These are phyloP conservation scores for Agrotis exclamationis DNA, from an alignment of 2,888 invertebrate genomes.

Conservation along the genomic window DNA sequence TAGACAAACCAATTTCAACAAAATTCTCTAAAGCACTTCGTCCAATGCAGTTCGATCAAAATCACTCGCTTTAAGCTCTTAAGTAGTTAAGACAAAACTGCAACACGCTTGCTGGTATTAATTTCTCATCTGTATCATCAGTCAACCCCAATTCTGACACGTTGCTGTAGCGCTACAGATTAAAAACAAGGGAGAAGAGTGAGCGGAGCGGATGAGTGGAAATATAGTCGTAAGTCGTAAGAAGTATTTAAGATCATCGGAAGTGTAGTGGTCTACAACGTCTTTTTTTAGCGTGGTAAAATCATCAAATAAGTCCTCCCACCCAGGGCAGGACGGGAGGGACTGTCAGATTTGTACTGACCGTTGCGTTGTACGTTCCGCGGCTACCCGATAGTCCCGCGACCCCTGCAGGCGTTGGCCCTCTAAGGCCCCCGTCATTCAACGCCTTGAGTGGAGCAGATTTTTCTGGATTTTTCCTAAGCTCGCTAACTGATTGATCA, in stretches of 20 bases:
- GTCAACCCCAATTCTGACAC: conserved; percentile 33
- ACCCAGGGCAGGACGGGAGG: too few species aligned
- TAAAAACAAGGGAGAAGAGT: conserved; percentile 8
- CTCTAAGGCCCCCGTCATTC: too few species aligned
- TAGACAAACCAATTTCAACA: conserved; percentile 1
- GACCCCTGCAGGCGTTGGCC: too few species aligned
- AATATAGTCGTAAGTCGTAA: not conserved
- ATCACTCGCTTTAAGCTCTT: conserved; percentile 33
- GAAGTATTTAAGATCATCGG: conserved; percentile 19
- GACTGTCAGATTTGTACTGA: too few species aligned
- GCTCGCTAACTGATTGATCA: conserved; percentile 1
- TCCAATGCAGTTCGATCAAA: conserved; percentile 30
- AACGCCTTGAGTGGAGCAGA: not conserved
- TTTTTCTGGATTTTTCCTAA: conserved; percentile 1
- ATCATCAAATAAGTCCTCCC: too few species aligned
- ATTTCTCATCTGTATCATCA: conserved; percentile 22
- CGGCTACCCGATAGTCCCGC: too few species aligned
- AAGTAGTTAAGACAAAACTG: conserved; percentile 1
- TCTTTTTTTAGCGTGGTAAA: too few species aligned
- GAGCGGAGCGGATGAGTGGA: not conserved
- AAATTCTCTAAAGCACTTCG: not conserved
- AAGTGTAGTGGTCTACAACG: conserved; percentile 32
- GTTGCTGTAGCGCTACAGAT: not conserved
- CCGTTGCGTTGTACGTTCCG: too few species aligned
- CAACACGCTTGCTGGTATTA: conserved; percentile 12